Evolutionary conservation across 2,113 vertebrate genomes (phyloP).

Genomic region (Stegostoma tigrinum): DNA sequence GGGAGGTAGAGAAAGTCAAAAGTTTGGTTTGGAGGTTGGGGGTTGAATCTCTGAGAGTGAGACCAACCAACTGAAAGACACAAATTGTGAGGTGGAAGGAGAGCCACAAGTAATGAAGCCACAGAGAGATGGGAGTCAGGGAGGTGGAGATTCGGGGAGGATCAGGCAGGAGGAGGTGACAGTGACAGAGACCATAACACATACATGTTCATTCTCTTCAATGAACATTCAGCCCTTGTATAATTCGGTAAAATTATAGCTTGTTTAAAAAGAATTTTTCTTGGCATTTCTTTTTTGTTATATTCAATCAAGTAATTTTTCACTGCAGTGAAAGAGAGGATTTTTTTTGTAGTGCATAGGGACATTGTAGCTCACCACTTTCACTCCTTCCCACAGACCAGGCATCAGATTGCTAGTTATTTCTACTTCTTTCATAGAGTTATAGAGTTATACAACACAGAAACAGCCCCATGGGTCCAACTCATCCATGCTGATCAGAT

Average conservation of each 20-base stretch:
- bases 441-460: too few relatives aligned
- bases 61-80: not conserved
- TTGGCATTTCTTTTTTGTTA: conserved; percentile 4
- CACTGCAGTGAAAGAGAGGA: not conserved
- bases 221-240: not conserved
- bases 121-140: not conserved
- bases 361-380: too few relatives aligned
- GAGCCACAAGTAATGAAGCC: too few relatives aligned
- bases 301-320: not conserved
- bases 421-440: not conserved
- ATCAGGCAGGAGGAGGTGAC: not conserved
- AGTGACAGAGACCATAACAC: not conserved
- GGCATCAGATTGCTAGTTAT: not conserved
- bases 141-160: not conserved
- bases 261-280: not conserved
- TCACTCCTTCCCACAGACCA: not conserved
- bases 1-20: not conserved
- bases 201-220: not conserved
- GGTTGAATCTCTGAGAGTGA: not conserved
- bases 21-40: not conserved
- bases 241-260: not conserved
- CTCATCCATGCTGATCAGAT: too few relatives aligned
- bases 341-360: not conserved
- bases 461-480: too few relatives aligned
- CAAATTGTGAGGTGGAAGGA: not conserved